Evolutionary conservation across 2,888 invertebrate genomes (phyloP).

Genomic region (Drosophila fulvimacula): DNA sequence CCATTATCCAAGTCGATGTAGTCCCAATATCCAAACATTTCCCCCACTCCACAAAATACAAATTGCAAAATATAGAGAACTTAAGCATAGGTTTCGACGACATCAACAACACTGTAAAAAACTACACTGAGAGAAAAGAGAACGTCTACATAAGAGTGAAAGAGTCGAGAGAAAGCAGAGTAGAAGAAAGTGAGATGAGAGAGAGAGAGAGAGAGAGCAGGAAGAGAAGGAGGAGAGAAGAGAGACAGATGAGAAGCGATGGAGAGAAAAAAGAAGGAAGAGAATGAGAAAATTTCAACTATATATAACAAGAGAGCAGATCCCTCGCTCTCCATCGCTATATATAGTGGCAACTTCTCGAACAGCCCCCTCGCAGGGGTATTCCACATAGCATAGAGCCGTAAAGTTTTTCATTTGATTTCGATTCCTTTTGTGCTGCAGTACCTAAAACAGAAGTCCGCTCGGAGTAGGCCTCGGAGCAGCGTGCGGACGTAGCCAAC

Average conservation of each 20-base stretch:
- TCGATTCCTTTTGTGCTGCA: conserved; percentile 58
- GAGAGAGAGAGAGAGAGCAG: conserved; percentile 9
- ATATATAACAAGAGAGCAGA: neutral
- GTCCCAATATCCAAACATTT: neutral
- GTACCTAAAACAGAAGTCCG: conserved; percentile 57
- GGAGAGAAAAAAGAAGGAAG: too few relatives aligned
- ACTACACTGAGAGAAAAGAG: conserved; percentile 1
- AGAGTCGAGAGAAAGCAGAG: neutral
- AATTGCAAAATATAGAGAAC: conserved; percentile 28
- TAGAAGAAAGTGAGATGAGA: neutral
- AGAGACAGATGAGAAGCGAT: neutral
- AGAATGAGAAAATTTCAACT: neutral
- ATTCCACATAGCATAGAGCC: neutral
- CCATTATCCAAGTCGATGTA: neutral
- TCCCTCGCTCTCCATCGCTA: neutral
- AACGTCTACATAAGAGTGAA: neutral
- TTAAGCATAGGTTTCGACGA: conserved; percentile 64
- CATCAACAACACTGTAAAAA: conserved; percentile 38
- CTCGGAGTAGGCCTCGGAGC: neutral
- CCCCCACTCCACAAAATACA: conserved; percentile 1
- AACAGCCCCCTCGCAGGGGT: neutral
- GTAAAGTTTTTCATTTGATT: conserved; percentile 24
- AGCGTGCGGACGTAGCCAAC: conserved; percentile 46
- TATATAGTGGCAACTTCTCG: neutral
- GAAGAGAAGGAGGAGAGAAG: neutral